Conservation (phyloP, 2,888 invertebrate genomes). For the Drosophila cognata region DNA sequence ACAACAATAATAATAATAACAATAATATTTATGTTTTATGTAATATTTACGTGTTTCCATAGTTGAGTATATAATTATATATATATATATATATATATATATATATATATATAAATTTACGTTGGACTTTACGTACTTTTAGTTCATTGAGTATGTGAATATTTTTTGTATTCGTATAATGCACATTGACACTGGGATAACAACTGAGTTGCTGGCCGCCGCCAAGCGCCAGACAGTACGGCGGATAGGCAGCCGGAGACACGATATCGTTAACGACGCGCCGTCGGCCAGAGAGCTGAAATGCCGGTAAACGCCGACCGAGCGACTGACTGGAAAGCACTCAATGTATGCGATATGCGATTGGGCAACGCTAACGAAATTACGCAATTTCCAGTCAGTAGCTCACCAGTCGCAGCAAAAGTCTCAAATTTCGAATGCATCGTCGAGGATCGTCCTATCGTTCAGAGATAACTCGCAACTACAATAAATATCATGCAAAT, state of each 20-base stretch:
- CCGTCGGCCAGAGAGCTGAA: conserved; percentile 6
- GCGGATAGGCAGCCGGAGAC: conserved; percentile 18
- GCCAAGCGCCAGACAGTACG: conserved; percentile 32
- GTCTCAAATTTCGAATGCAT: conserved; percentile 9
- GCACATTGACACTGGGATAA: conserved; percentile 55
- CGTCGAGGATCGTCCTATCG: conserved; percentile 16
- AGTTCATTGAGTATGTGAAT: conserved; percentile 5
- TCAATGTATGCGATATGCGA: conserved; percentile 45
- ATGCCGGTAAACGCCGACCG: conserved; percentile 34
- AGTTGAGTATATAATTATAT: too few relatives aligned
- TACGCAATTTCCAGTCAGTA: conserved; percentile 79
- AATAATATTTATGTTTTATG: not conserved
- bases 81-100: not conserved
- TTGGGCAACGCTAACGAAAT: conserved; percentile 63
- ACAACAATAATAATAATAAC: not conserved
- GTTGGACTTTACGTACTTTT: conserved; percentile 16
- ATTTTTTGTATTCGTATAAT: conserved; percentile 25
- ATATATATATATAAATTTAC: not conserved
- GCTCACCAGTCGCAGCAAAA: conserved; percentile 4
- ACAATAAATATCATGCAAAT: not conserved
- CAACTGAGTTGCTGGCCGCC: conserved; percentile 46
- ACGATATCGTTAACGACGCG: conserved; percentile 15
- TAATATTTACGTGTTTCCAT: not conserved
- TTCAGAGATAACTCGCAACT: not conserved
- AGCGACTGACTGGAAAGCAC: conserved; percentile 47